Base-by-base conservation (phyloP, 2,113 vertebrate species). In the Phainopepla nitens region DNA sequence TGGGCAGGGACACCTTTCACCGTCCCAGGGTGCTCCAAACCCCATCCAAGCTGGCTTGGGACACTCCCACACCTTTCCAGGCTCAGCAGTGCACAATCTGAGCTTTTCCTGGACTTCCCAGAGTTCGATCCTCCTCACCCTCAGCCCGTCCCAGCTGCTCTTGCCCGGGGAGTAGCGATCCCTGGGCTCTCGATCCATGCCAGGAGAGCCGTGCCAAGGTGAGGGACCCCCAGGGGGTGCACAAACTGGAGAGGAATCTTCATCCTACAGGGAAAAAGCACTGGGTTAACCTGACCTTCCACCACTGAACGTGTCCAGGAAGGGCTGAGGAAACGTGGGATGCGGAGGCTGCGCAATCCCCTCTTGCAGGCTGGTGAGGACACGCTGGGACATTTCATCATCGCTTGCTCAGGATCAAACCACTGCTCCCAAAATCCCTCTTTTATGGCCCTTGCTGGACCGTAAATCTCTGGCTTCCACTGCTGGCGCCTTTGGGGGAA, bases 221-320 rank as follows among this genome's bases (percentile, higher is more conserved):
- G 11, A 58, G 56, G 61, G 56, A 51, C 7, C 29, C 11, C 0
- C 4, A 0, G 0, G 1, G 47, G 71, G 4, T 24, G 42, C 1
- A 0, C 7, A 2, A 6, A 12, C 7, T 0, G 3, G 25, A 39
- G n/a, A 50, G 56, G 51, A 61, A 2, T 36, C 41, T 1, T 10
- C 54, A 15, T 23, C 80, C 57, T 1, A 0, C 22, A 6, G 69
- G 77, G 65, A 45, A 36, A 49, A 39, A 23, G 10, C 8, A 0
- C 3, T 2, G 61, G 57, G 6, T 6, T 3, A 41, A 49, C 10
- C 56, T 1, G 41, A 44, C 36, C 44, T 53, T 12, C 14, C 47
- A 23, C 8, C 4, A 3, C 2, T 0, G 57, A 1, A 7, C 0
- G 13, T 13, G 66, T 13, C 39, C 61, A 2, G 56, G 20, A 3